phyloP scores from a whole-genome alignment of 2,888 invertebrate species.

The Idaea aversata region DNA sequence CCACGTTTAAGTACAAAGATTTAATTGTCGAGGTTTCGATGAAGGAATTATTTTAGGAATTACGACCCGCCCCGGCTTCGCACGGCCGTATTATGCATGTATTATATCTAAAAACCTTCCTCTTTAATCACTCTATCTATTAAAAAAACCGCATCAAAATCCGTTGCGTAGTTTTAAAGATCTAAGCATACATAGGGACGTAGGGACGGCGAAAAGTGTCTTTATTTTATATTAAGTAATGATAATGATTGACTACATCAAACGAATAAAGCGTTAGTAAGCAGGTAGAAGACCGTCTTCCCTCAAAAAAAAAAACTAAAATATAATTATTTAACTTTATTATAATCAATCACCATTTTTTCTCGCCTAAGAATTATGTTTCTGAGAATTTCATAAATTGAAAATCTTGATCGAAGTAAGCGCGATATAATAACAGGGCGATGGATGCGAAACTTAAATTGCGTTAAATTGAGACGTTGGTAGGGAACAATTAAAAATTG shows the following conservation, averaged over 20 bases:
- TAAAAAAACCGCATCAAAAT: too few species aligned
- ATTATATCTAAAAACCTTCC: too few species aligned
- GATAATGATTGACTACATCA: not conserved
- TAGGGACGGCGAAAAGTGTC: too few species aligned
- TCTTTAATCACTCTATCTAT: too few species aligned
- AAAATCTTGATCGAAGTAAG: slow-evolving; percentile 40
- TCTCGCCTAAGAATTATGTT: slow-evolving; percentile 42
- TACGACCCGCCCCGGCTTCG: too few species aligned
- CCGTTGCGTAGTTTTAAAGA: too few species aligned
- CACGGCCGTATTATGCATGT: too few species aligned
- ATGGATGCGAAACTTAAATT: slow-evolving; percentile 43
- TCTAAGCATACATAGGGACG: too few species aligned
- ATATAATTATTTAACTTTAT: slow-evolving; percentile 32
- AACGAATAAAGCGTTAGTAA: not conserved
- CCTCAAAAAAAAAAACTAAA: slow-evolving; percentile 7
- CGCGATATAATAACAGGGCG: slow-evolving; percentile 48
- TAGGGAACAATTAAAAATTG: slow-evolving; percentile 4
- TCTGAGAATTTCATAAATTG: slow-evolving; percentile 54
- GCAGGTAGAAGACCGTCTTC: not conserved
- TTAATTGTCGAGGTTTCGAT: too few species aligned
- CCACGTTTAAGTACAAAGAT: too few species aligned
- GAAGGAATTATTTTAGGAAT: too few species aligned
- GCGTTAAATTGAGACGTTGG: slow-evolving; percentile 45
- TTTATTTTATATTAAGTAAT: too few species aligned
- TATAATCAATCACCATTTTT: slow-evolving; percentile 46